Evolutionary conservation across 2,113 vertebrate species (phyloP), one percentile per base, ranked within the genome.

Genomic region (Miniopterus natalensis): DNA sequence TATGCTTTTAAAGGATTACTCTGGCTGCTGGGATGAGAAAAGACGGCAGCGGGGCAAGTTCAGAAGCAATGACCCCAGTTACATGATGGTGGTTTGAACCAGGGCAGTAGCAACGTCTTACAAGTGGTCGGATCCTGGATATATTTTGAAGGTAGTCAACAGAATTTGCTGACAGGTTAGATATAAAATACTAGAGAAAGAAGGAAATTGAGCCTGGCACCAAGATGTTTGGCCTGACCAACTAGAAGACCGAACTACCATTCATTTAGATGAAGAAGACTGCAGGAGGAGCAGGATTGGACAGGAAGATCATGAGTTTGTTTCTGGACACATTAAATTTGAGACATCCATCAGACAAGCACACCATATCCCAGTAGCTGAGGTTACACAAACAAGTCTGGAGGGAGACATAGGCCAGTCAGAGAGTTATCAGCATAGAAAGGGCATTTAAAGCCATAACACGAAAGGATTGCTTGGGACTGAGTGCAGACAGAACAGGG

Each of bases 301-400:
- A 53, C 23, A 87, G 11, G 42, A 53, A 79, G 8, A 63, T 47
- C 53, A 14, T 8, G n/a, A 80, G 8, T 80, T 84, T 21, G 29
- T 80, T 86, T 79, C 70, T 71, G 61, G 55, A 45, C 74, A 95
- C 55, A 14, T 51, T 27, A 57, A 49, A 18, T 66, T 11, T 78
- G 84, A 95, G 27, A 68, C 68, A 42, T 65, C 65, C 27, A 21
- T 68, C 84, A 61, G 74, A 89, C 23, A 93, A 88, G 9, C 68
- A 36, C 25, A 53, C 1, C 20, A 61, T 53, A 49, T 31, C 9
- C 4, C 2, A 86, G 20, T 65, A 81, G 27, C 29, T 2, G 10
- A 36, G 47, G 15, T 87, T 55, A 78, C 13, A 29, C 42, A 88
- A 65, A 85, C n/a, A 66, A 78, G 57, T 84, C 57, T 88, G 42